phyloP scores from a whole-genome alignment of 2,888 invertebrate species.

The Nomada fucata region DNA sequence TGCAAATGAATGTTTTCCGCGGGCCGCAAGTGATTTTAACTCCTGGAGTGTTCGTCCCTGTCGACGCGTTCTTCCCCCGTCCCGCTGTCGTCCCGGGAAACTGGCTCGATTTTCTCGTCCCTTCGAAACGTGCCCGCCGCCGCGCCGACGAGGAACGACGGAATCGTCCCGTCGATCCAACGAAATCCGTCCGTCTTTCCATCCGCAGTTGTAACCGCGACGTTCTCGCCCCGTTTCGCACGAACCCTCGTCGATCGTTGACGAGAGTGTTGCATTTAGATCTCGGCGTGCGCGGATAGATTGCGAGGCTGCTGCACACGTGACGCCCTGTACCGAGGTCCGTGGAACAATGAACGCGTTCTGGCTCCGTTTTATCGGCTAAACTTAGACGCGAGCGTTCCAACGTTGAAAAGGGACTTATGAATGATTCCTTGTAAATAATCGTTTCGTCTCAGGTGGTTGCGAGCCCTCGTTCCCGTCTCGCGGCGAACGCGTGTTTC shows the following conservation, averaged over 20 bases:
- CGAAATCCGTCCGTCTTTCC: background rate
- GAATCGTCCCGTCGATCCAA: background rate
- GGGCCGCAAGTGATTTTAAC: conserved; percentile 64
- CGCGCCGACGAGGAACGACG: conserved; percentile 1
- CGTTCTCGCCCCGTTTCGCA: background rate
- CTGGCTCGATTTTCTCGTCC: background rate
- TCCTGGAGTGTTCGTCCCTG: conserved; percentile 49
- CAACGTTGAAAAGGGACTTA: conserved; percentile 45
- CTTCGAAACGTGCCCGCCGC: background rate
- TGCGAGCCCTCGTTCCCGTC: conserved; percentile 7
- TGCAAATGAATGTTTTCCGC: conserved; percentile 70
- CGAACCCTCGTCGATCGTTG: background rate
- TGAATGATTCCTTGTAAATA: conserved; percentile 60
- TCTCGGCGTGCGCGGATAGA: too few relatives aligned
- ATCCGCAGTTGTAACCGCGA: background rate
- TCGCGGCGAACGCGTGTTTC: background rate
- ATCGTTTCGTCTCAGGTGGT: conserved; percentile 28
- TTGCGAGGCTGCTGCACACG: background rate
- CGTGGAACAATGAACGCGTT: conserved; percentile 49
- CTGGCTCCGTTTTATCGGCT: conserved; percentile 46
- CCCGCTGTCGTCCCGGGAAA: too few relatives aligned
- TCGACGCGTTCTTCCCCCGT: conserved; percentile 29
- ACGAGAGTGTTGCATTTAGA: background rate
- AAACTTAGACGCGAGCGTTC: conserved; percentile 40
- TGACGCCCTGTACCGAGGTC: background rate